A percentile compares a stretch with the other conserved stretches of the same genome.
These are phyloP conservation scores for Parnassius apollo DNA, from an alignment of 2,888 invertebrate species.

Conservation along the genomic window DNA sequence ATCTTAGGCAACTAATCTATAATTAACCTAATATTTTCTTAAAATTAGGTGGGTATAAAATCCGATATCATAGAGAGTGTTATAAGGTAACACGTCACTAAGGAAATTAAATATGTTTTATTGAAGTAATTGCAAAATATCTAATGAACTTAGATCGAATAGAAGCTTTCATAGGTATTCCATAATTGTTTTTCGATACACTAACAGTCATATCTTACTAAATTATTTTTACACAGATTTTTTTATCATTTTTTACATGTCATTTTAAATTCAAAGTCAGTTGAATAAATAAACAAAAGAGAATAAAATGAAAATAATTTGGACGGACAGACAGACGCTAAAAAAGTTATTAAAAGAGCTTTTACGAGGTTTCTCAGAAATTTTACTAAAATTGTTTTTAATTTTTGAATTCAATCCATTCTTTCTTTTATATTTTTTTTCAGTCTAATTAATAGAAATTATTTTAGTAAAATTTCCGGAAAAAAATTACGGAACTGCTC, in stretches of 20 bases:
- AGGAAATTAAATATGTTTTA: not conserved
- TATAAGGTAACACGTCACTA: not conserved
- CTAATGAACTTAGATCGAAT: slow-evolving; percentile 2
- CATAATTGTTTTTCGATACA: slow-evolving; percentile 45
- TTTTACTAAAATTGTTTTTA: slow-evolving; percentile 21
- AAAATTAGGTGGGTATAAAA: slow-evolving; percentile 15
- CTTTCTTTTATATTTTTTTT: slow-evolving; percentile 2
- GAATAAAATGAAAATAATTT: slow-evolving; percentile 46
- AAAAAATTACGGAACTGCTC: not conserved
- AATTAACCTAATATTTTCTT: slow-evolving; percentile 18
- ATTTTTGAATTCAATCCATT: slow-evolving; percentile 2
- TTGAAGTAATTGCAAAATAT: not conserved
- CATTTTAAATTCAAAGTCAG: slow-evolving; percentile 52
- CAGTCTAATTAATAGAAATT: slow-evolving; percentile 1
- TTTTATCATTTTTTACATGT: slow-evolving; percentile 59
- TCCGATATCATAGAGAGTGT: slow-evolving; percentile 1
- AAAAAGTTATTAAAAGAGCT: slow-evolving; percentile 32
- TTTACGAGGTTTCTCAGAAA: slow-evolving; percentile 24
- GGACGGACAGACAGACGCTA: slow-evolving; percentile 77
- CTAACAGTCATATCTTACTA: slow-evolving; percentile 65
- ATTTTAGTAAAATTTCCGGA: slow-evolving; percentile 19
- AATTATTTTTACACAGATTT: slow-evolving; percentile 69
- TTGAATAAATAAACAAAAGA: slow-evolving; percentile 29
- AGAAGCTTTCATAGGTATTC: slow-evolving; percentile 60
- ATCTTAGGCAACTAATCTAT: slow-evolving; percentile 23